A percentile compares a stretch with the other conserved stretches of the same genome.
These are phyloP conservation scores for sheep (Ovis aries) DNA, from an alignment of 2,113 vertebrate species.

Conservation along the genomic window ARS-UI_Ramb_v3.0 NC_056058.1:103020001-103020500, in stretches of 20 bases:
- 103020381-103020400: not conserved
- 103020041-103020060: slow-evolving; percentile 86
- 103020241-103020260: too few relatives aligned
- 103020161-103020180: slow-evolving; percentile 98
- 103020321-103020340: too few relatives aligned
- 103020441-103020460: too few relatives aligned
- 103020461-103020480: too few relatives aligned
- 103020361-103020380: not conserved
- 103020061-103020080: slow-evolving; percentile 96
- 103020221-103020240: slow-evolving; percentile 95
- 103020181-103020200: slow-evolving; percentile 94
- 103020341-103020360: not conserved
- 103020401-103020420: too few relatives aligned
- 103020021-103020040: not conserved
- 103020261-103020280: too few relatives aligned
- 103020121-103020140: slow-evolving; percentile 97
- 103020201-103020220: slow-evolving; percentile 95
- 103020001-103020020: not conserved
- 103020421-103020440: too few relatives aligned
- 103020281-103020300: too few relatives aligned
- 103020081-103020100: slow-evolving; percentile 95
- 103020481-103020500: too few relatives aligned
- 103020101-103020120: slow-evolving; percentile 93
- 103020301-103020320: too few relatives aligned
- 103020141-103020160: slow-evolving; percentile 97